A percentile compares a stretch with the other conserved stretches of the same genome.
These are phyloP conservation scores for Selenia dentaria DNA, from an alignment of 2,888 invertebrate species.

Conservation along the genomic window DNA sequence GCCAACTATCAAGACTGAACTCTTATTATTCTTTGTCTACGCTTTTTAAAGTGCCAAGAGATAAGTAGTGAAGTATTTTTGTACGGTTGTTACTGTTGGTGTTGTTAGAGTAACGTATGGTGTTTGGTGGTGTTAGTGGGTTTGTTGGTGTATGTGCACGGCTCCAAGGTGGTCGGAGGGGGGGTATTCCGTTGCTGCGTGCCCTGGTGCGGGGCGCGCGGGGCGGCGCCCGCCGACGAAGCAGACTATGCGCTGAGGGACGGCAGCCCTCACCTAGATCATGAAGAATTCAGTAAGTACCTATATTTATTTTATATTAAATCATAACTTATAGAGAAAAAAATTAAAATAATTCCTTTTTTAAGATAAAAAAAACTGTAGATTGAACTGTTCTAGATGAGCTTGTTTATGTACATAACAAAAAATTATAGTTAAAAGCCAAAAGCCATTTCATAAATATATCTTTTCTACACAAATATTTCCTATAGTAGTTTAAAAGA, in stretches of 20 bases:
- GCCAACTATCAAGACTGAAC: conserved; percentile 71
- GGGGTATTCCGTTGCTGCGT: conserved; percentile 93
- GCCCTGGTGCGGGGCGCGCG: conserved; percentile 91
- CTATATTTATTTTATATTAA: too few species aligned
- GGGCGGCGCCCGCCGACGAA: conserved; percentile 87
- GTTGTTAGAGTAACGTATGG: conserved; percentile 38
- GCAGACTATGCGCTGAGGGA: conserved; percentile 78
- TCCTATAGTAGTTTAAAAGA: too few species aligned
- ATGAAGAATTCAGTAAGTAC: conserved; percentile 68
- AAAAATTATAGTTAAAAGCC: too few species aligned
- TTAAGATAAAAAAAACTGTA: too few species aligned
- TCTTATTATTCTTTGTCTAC: conserved; percentile 30
- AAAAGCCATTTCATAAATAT: too few species aligned
- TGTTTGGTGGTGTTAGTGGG: conserved; percentile 64
- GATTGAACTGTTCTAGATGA: too few species aligned
- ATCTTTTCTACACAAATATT: too few species aligned
- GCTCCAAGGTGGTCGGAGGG: conserved; percentile 89
- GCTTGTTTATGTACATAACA: too few species aligned
- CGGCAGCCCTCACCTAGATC: conserved; percentile 69
- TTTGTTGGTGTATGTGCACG: conserved; percentile 67
- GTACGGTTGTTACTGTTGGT: conserved; percentile 33
- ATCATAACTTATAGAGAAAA: too few species aligned
- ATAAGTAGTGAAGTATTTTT: conserved; percentile 23
- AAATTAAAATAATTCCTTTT: too few species aligned
- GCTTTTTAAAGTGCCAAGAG: conserved; percentile 28